Evolutionary conservation across 2,888 invertebrate species (phyloP), one percentile per base, ranked within the genome.

Genomic region (Pelosia muscerda): DNA sequence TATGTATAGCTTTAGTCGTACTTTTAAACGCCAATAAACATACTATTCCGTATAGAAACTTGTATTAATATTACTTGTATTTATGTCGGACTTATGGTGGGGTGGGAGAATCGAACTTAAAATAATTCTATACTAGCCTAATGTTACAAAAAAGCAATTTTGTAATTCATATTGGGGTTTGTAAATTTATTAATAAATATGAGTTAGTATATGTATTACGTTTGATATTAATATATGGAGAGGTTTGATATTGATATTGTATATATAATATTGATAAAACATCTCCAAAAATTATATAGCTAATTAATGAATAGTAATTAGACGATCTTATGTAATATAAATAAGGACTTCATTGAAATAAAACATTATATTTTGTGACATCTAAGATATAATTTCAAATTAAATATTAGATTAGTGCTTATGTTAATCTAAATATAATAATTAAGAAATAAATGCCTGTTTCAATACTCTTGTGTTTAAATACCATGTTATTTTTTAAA

Each of bases 351-450:
- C 19, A 42, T 0, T 61, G 22, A 55, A 78, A 73, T 68, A 63
- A 71, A 69, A 81, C 53, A 70, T 64, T 9, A 28, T 54, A n/a
- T n/a, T n/a, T 57, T 56, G 38, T 49, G 72, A 74, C 74, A 74
- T 70, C 59, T 76, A 80, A 70, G 58, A 65, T 78, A 54, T 81
- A 78, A 74, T 74, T 81, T 76, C 67, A 56, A n/a, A 71, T 73
- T 63, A 57, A 78, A 72, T 78, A 81, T 71, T 63, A 60, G 54
- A 77, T 61, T 55, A 71, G 58, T 68, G 65, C 67, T 70, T 65
- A 61, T 19, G 19, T 61, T 57, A 75, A 66, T 70, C 69, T 74
- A 75, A 69, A 69, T 69, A 68, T 73, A 73, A 74, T 72, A 66
- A 72, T 69, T 72, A 78, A 76, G 76, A 74, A 73, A 81, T 65